phyloP scores from a whole-genome alignment of 2,797 vertebrate genomes.

The Mus caroli region DNA sequence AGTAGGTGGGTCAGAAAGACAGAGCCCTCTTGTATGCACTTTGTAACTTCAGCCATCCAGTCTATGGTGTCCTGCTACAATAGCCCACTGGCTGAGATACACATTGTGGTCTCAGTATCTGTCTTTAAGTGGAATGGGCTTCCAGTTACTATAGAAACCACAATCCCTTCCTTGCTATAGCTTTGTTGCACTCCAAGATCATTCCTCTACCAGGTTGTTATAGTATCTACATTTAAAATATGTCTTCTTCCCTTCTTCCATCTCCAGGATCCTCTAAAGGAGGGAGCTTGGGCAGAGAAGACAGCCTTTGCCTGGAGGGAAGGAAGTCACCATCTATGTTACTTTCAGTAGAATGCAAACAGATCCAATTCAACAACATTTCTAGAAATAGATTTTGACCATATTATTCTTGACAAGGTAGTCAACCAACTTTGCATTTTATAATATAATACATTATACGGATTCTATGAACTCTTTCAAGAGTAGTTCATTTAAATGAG shows the following conservation, averaged over 20 bases:
- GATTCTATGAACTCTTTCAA: constrained; percentile 53
- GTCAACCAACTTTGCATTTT: constrained; percentile 43
- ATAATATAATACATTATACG: background rate
- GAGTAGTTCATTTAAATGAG: constrained; percentile 16
- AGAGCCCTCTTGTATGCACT: background rate
- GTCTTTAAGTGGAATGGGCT: background rate
- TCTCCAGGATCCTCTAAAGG: background rate
- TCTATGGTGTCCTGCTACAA: background rate
- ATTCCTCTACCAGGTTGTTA: background rate
- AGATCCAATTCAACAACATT: constrained; percentile 1
- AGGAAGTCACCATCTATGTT: background rate
- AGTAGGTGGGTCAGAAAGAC: background rate
- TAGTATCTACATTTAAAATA: constrained; percentile 13
- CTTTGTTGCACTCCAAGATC: background rate
- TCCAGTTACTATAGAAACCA: background rate
- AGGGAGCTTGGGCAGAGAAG: background rate
- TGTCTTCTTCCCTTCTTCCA: background rate
- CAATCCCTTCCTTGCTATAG: background rate
- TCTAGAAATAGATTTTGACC: constrained; percentile 22
- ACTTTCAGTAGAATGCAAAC: background rate
- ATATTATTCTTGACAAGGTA: constrained; percentile 34
- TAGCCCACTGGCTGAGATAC: background rate
- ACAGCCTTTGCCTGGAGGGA: background rate
- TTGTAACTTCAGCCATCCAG: background rate
- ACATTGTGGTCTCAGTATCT: background rate